These are phyloP conservation scores for Elgonia sp. DNA, from an alignment of 2,888 invertebrate genomes.

Conservation along the genomic window DNA sequence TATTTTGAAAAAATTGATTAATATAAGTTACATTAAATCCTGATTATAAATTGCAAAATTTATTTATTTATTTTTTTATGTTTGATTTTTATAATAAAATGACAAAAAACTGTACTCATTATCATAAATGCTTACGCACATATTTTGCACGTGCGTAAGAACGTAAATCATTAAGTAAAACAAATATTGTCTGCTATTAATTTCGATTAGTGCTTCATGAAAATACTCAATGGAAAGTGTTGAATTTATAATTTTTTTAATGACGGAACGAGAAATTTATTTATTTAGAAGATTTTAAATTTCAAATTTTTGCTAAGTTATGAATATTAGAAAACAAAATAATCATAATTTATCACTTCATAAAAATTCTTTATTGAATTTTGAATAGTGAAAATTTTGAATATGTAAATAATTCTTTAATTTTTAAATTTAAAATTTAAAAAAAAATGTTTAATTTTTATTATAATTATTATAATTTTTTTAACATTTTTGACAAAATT, in stretches of 20 bases:
- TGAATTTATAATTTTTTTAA: background rate
- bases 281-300: background rate
- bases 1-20: background rate
- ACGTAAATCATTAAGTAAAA: conserved; percentile 34
- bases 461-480: too few relatives aligned
- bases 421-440: too few relatives aligned
- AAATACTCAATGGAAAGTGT: background rate
- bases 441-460: too few relatives aligned
- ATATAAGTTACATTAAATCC: background rate
- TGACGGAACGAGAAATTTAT: background rate
- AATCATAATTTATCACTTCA: background rate
- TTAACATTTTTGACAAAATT: too few relatives aligned
- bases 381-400: too few relatives aligned
- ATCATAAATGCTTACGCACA: conserved; percentile 24
- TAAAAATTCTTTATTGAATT: too few relatives aligned
- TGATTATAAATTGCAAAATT: conserved; percentile 1
- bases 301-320: background rate
- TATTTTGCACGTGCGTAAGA: conserved; percentile 40
- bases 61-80: conserved; percentile 1
- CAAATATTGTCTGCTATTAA: conserved; percentile 30
- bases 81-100: conserved; percentile 23
- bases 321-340: background rate
- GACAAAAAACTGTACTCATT: conserved; percentile 10
- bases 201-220: conserved; percentile 17
- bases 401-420: too few relatives aligned